These are phyloP conservation scores for Myotis planiceps DNA, from an alignment of 2,797 vertebrate species.

Conservation along the genomic window DNA sequence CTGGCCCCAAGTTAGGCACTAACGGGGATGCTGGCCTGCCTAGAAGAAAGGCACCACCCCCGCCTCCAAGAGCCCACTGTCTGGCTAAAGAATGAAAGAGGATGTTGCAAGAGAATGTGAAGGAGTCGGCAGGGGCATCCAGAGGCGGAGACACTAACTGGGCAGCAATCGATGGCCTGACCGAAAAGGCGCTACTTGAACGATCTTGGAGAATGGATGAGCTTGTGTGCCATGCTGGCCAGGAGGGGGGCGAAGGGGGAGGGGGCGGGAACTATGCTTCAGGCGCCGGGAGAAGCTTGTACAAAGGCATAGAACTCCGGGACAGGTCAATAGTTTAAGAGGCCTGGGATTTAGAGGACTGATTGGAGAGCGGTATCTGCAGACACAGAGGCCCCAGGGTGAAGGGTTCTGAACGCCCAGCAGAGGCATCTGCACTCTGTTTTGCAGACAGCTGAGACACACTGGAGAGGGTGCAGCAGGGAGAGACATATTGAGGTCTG, in stretches of 20 bases:
- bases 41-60: background rate
- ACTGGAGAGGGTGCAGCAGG: background rate
- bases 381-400: background rate
- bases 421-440: background rate
- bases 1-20: background rate
- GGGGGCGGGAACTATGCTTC: background rate
- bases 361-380: background rate
- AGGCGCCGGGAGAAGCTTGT: background rate
- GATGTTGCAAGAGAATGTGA: background rate
- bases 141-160: background rate
- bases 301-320: background rate
- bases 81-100: background rate
- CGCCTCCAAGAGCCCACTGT: background rate
- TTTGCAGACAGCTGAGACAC: background rate
- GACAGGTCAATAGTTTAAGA: background rate
- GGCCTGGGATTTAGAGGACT: background rate
- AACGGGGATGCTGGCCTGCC: background rate
- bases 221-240: background rate
- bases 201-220: background rate
- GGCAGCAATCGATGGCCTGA: background rate
- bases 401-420: background rate
- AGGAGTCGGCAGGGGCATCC: background rate
- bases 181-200: background rate
- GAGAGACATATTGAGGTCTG: background rate
- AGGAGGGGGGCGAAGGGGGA: background rate